A percentile compares a stretch with the other conserved stretches of the same genome.
phyloP scores from a whole-genome alignment of 2,113 vertebrate species.

The Crotalus viridis region DNA sequence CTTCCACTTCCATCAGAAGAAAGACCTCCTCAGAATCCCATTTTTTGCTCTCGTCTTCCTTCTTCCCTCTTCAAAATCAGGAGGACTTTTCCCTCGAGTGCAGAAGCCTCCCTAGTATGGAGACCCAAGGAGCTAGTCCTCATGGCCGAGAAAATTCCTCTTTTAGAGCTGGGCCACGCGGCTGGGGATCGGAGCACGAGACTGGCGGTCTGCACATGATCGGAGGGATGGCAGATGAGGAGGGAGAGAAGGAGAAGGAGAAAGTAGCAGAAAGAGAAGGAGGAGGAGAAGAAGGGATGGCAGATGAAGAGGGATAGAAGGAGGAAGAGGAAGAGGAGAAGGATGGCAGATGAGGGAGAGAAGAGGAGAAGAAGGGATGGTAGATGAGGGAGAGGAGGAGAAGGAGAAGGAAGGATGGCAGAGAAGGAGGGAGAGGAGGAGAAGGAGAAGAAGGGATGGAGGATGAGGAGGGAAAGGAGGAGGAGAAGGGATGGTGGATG shows the following conservation, averaged over 20 bases:
- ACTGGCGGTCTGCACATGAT: neutral
- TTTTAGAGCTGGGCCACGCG: neutral
- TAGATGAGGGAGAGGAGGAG: no score
- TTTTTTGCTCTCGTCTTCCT: neutral
- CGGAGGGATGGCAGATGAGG: neutral
- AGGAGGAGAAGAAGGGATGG: no score
- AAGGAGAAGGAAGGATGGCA: no score
- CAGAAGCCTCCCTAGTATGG: no score
- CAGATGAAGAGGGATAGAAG: neutral
- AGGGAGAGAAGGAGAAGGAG: no score
- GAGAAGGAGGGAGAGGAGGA: neutral
- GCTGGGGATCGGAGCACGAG: neutral
- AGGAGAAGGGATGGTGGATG: no score
- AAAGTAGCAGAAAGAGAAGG: no score
- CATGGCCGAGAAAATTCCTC: neutral
- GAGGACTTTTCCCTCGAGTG: neutral
- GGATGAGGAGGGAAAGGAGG: no score
- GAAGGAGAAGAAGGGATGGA: rapidly evolving
- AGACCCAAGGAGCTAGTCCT: neutral
- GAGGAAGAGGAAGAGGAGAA: neutral
- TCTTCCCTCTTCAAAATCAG: neutral
- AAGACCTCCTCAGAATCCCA: neutral
- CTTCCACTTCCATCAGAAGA: no score
- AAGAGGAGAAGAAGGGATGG: no score
- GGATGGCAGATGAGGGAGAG: no score